A percentile compares a stretch with the other conserved stretches of the same genome.
phyloP scores from a whole-genome alignment of 2,113 vertebrate species.

The Aptenodytes patagonicus region DNA sequence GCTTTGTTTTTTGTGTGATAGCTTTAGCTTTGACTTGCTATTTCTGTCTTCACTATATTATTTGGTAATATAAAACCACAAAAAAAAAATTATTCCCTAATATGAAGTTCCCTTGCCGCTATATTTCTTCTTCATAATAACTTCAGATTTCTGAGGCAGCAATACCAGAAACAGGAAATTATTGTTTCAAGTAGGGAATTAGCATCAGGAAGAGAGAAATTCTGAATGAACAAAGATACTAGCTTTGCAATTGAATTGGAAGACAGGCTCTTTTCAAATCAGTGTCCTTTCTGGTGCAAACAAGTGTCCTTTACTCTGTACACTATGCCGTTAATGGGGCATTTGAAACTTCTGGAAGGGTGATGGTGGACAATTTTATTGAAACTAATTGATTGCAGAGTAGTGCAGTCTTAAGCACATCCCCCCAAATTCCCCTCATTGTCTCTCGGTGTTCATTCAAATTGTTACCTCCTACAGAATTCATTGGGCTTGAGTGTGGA shows the following conservation, averaged over 20 bases:
- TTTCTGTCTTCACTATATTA: not conserved
- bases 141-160: not conserved
- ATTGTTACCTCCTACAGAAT: not conserved
- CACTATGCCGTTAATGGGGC: not conserved
- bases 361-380: not conserved
- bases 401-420: not conserved
- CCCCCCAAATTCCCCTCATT: not conserved
- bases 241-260: not conserved
- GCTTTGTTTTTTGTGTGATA: not conserved
- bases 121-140: not conserved
- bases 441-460: not conserved
- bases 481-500: not conserved
- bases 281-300: not conserved
- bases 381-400: not conserved
- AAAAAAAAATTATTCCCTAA: not conserved
- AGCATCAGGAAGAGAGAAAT: not conserved
- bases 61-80: not conserved
- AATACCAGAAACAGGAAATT: not conserved
- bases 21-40: not conserved
- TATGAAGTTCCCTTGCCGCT: not conserved
- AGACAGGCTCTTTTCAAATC: not conserved
- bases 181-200: not conserved
- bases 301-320: fast-evolving
- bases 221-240: not conserved
- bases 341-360: not conserved